Conservation (phyloP, 1,140 invertebrate genomes). For the Calephelis nemesis region DNA sequence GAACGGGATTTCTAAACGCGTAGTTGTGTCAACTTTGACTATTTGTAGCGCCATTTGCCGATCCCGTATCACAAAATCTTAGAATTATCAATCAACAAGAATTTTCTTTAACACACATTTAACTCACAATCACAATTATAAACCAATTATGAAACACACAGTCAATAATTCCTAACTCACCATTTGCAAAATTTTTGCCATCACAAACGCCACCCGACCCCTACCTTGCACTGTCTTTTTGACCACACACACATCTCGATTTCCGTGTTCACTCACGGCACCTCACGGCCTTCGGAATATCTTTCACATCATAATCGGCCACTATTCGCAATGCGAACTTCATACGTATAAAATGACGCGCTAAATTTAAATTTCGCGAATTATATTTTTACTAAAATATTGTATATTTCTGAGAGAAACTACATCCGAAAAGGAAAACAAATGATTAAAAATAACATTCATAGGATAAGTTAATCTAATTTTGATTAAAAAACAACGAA, state of each 20-base stretch:
- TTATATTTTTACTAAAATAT: constrained; percentile 16
- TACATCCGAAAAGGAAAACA: neutral
- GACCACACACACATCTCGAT: constrained; percentile 80
- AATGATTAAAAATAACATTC: neutral
- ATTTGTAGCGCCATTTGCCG: constrained; percentile 79
- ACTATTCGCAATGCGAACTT: constrained; percentile 79
- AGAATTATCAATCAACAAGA: constrained; percentile 74
- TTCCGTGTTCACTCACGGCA: constrained; percentile 80
- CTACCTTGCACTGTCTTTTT: constrained; percentile 80
- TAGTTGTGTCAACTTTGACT: constrained; percentile 78
- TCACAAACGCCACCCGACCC: constrained; percentile 80
- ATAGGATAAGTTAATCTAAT: neutral
- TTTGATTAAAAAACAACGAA: neutral
- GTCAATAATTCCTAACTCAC: constrained; percentile 78
- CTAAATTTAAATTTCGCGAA: constrained; percentile 73
- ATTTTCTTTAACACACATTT: constrained; percentile 63
- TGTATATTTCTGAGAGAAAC: constrained; percentile 5
- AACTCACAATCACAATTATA: constrained; percentile 67
- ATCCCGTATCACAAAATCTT: constrained; percentile 73
- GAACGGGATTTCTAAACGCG: constrained; percentile 77
- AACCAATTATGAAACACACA: constrained; percentile 56
- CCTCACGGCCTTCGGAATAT: constrained; percentile 80
- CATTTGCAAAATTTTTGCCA: constrained; percentile 80
- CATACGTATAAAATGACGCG: constrained; percentile 67
- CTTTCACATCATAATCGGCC: constrained; percentile 79